Evolutionary conservation across 2,888 invertebrate species (phyloP).

Genomic region (Helobdella robusta): DNA sequence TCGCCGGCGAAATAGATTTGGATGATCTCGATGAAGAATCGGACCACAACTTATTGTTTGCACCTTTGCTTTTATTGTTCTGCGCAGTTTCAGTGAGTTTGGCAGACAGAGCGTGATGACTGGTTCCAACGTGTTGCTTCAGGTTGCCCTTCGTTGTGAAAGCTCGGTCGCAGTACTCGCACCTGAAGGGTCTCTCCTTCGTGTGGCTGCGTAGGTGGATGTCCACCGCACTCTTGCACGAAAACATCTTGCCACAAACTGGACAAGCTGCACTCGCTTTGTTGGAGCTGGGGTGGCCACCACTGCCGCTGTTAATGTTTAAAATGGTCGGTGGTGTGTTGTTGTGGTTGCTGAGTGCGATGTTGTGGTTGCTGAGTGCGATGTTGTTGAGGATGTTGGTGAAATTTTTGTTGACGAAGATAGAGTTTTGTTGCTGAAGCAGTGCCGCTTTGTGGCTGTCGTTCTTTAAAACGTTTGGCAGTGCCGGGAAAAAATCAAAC

Average conservation of each 20-base stretch:
- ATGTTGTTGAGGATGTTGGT: too few species aligned
- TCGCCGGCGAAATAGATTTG: slow-evolving; percentile 11
- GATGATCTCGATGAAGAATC: slow-evolving; percentile 17
- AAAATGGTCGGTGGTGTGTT: too few species aligned
- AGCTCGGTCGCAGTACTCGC: slow-evolving; percentile 79
- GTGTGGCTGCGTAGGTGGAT: slow-evolving; percentile 95
- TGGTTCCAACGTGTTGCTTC: slow-evolving; percentile 96
- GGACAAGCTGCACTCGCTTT: slow-evolving; percentile 41
- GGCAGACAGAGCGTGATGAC: slow-evolving; percentile 7
- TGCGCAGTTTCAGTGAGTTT: background rate
- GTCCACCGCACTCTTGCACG: slow-evolving; percentile 88
- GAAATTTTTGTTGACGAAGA: too few species aligned
- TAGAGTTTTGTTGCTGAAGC: too few species aligned
- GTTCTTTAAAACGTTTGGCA: too few species aligned
- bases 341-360: too few species aligned
- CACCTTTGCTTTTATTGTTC: background rate
- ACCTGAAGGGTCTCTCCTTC: slow-evolving; percentile 92
- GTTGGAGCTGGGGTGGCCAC: slow-evolving; percentile 1
- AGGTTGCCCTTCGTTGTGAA: slow-evolving; percentile 97
- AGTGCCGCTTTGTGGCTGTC: too few species aligned
- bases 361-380: too few species aligned
- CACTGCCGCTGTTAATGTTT: too few species aligned
- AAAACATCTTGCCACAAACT: slow-evolving; percentile 92
- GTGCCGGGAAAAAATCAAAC: too few species aligned
- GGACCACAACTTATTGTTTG: slow-evolving; percentile 5